Conservation (phyloP, 2,113 vertebrate genomes). For the Rhinolophus sinicus region DNA sequence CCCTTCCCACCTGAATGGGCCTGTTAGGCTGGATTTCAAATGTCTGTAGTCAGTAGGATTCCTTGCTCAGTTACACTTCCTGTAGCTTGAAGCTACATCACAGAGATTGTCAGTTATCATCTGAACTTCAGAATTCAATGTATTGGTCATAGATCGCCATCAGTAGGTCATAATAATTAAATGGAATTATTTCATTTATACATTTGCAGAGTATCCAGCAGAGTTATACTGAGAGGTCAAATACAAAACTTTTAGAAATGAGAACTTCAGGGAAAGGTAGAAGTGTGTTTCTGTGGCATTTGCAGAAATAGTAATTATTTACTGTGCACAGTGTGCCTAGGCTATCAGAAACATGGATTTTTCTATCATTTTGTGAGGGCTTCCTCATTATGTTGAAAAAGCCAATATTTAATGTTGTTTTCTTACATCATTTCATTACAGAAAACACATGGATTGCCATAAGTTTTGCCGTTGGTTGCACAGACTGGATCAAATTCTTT, state of each 20-base stretch:
- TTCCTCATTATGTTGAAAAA: background rate
- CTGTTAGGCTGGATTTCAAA: background rate
- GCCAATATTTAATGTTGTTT: background rate
- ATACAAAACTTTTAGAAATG: constrained; percentile 10
- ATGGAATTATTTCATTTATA: no score
- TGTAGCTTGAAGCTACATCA: background rate
- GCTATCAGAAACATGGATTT: background rate
- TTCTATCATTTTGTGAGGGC: background rate
- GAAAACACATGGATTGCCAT: background rate
- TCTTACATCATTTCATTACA: constrained; percentile 46
- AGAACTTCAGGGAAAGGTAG: background rate
- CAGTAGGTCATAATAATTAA: background rate
- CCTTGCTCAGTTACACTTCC: background rate
- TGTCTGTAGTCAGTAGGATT: background rate
- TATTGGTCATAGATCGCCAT: background rate
- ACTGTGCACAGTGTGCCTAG: background rate
- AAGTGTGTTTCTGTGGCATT: background rate
- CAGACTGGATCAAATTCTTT: background rate
- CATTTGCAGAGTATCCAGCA: background rate
- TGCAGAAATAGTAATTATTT: background rate
- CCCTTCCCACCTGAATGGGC: background rate
- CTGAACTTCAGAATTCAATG: background rate
- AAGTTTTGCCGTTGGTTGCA: background rate
- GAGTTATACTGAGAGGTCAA: background rate
- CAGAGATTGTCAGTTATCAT: background rate